A percentile compares a stretch with the other conserved stretches of the same genome.
phyloP scores from a whole-genome alignment of 2,113 vertebrate species.

The Litocranius walleri region DNA sequence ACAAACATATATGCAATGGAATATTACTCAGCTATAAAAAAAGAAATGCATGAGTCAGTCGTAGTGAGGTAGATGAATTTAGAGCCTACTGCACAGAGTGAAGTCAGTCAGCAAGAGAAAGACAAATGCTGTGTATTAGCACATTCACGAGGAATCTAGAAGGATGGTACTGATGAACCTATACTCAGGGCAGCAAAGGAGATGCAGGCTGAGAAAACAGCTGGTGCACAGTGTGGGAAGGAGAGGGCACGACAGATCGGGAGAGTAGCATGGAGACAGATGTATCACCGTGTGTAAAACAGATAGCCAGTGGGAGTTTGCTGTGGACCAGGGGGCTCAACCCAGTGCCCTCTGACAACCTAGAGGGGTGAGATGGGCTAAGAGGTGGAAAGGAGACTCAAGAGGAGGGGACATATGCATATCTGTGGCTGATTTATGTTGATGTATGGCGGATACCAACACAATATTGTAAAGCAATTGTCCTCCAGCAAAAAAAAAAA shows the following conservation, averaged over 20 bases:
- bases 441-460: not conserved
- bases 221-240: not conserved
- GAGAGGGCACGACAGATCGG: not conserved
- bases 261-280: not conserved
- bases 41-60: not conserved
- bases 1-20: not conserved
- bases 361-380: not conserved
- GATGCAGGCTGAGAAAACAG: not conserved
- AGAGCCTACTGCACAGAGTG: not conserved
- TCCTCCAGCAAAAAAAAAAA: not conserved
- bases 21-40: not conserved
- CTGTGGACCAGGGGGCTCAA: not conserved
- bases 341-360: not conserved
- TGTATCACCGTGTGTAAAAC: rapidly evolving
- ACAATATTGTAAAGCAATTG: not conserved
- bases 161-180: not conserved
- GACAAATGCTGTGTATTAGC: not conserved
- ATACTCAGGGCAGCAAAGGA: not conserved
- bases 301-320: not conserved
- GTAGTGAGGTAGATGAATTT: not conserved
- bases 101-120: not conserved
- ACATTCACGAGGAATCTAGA: not conserved
- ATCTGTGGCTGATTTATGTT: not conserved
- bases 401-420: not conserved
- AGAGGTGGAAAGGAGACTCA: not conserved